These are phyloP conservation scores for Zaprionus africanus DNA, from an alignment of 1,140 invertebrate genomes.

Conservation along the genomic window DNA sequence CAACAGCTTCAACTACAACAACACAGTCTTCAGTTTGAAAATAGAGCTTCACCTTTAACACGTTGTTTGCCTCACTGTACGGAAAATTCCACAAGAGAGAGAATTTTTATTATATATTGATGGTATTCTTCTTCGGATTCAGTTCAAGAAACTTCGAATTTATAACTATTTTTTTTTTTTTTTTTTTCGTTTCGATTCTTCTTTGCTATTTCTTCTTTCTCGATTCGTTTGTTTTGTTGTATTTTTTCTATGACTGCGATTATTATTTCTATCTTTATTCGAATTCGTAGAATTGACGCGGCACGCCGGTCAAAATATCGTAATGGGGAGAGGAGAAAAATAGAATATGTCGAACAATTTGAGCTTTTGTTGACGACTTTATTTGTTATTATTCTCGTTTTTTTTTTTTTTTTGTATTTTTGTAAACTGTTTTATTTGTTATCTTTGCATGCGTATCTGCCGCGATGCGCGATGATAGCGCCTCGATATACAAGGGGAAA, in stretches of 20 bases:
- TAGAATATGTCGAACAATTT: constrained; percentile 25
- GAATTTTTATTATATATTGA: not conserved
- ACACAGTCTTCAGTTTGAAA: not conserved
- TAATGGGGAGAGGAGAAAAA: not conserved
- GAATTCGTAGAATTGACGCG: constrained; percentile 32
- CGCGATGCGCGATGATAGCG: constrained; percentile 47
- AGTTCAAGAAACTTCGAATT: constrained; percentile 30
- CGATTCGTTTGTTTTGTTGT: constrained; percentile 21
- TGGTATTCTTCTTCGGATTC: constrained; percentile 8
- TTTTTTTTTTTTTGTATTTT: not conserved
- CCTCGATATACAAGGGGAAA: constrained; percentile 73
- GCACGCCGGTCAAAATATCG: constrained; percentile 55
- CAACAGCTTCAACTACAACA: not conserved
- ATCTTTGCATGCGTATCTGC: constrained; percentile 45
- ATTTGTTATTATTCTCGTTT: constrained; percentile 15
- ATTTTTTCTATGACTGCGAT: constrained; percentile 1
- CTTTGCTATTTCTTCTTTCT: not conserved
- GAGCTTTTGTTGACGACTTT: constrained; percentile 36
- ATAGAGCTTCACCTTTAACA: constrained; percentile 13
- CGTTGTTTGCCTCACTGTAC: constrained; percentile 11
- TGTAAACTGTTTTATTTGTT: constrained; percentile 30
- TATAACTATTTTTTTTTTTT: constrained; percentile 13
- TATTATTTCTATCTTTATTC: constrained; percentile 11
- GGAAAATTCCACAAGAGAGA: constrained; percentile 1
- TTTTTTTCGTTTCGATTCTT: constrained; percentile 18